A percentile compares a stretch with the other conserved stretches of the same genome.
Evolutionary conservation across 2,113 vertebrate genomes (phyloP).

Genomic region (Platichthys stellatus): DNA sequence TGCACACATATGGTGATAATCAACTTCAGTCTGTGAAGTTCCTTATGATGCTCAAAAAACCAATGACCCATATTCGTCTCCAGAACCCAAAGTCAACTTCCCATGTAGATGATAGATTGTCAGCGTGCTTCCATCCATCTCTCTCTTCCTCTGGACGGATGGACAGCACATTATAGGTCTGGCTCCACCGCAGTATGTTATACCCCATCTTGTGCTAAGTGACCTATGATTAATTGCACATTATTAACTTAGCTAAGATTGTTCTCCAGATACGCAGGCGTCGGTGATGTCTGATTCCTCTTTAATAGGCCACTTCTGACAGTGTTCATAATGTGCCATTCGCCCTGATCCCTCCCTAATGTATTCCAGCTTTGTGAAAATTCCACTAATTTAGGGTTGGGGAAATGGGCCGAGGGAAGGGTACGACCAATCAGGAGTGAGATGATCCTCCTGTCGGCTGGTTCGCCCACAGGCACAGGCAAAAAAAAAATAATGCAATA

Average conservation of each 20-base stretch:
- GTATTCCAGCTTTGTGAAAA: slow-evolving; percentile 71
- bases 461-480: slow-evolving; percentile 45
- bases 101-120: slow-evolving; percentile 43
- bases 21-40: not conserved
- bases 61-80: not conserved
- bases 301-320: slow-evolving; percentile 82
- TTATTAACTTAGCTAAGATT: slow-evolving; percentile 81
- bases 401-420: slow-evolving; percentile 48
- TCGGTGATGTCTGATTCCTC: slow-evolving; percentile 77
- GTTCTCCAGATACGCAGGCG: slow-evolving; percentile 75
- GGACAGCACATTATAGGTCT: slow-evolving; percentile 63
- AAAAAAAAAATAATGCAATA: slow-evolving; percentile 36
- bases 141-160: slow-evolving; percentile 46
- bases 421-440: slow-evolving; percentile 30
- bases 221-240: slow-evolving; percentile 81
- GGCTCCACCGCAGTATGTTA: slow-evolving; percentile 39
- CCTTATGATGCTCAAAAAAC: not conserved
- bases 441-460: slow-evolving; percentile 51
- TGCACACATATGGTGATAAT: not conserved
- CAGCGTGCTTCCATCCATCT: slow-evolving; percentile 45
- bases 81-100: slow-evolving; percentile 32
- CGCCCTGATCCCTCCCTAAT: slow-evolving; percentile 73
- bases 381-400: slow-evolving; percentile 65
- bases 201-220: slow-evolving; percentile 68
- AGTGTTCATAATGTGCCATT: slow-evolving; percentile 80